phyloP scores from a whole-genome alignment of 2,113 vertebrate genomes.

The Anseranas semipalmata region DNA sequence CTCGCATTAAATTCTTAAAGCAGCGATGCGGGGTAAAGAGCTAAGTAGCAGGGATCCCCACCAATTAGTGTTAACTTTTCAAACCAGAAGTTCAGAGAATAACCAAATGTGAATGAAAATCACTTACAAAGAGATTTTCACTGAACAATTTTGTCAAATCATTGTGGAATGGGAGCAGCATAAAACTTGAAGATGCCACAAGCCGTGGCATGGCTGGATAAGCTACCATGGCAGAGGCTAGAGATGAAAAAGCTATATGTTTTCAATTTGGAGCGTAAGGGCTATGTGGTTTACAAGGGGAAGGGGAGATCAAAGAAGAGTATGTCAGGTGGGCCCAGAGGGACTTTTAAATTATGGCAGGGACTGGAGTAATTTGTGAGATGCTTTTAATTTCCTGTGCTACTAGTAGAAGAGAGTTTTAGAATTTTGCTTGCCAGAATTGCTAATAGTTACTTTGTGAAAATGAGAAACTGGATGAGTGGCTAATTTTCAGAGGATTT shows the following conservation, averaged over 20 bases:
- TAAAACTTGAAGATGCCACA: background rate
- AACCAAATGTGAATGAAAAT: background rate
- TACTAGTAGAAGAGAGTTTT: background rate
- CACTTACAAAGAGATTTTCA: background rate
- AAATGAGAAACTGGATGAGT: background rate
- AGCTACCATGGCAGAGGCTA: background rate
- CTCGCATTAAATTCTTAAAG: background rate
- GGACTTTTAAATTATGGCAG: constrained; percentile 5
- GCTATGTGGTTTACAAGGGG: background rate
- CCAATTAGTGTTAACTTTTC: background rate
- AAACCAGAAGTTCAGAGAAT: background rate
- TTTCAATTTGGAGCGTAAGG: constrained; percentile 21
- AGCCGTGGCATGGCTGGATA: background rate
- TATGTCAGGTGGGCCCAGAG: background rate
- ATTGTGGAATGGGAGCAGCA: background rate
- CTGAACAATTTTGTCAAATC: background rate
- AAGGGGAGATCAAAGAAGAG: constrained; percentile 43
- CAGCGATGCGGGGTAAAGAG: background rate
- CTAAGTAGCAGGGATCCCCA: background rate
- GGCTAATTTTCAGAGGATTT: background rate
- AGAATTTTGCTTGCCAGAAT: background rate
- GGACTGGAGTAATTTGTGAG: constrained; percentile 14
- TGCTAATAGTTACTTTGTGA: background rate
- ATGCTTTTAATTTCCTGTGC: constrained; percentile 54
- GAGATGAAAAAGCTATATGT: background rate